Base-by-base conservation (phyloP, 2,888 invertebrate genomes). In the Drosophila longiperda region DNA sequence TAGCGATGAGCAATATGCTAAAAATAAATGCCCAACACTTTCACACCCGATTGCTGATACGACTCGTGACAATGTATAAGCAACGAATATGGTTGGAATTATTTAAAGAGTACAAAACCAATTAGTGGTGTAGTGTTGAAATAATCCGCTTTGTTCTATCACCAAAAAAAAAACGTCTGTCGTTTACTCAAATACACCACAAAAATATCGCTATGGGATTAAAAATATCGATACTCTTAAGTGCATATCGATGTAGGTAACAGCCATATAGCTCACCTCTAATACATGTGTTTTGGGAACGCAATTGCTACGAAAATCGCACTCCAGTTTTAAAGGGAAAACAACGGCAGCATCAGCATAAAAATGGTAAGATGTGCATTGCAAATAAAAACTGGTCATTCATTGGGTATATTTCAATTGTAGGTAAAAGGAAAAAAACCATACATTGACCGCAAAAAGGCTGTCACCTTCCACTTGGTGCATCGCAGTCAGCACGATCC, bases 401-500 rank as follows among this genome's bases (percentile, higher is more conserved):
- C 20, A 34, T n/a, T 15, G 8, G 20, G 1, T 23, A 0, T 12
- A 58, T 58, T 66, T 34, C 0, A 34, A 34, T 59, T 61, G 0
- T 34, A 93, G 93, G 93, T 87, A 0, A 93, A 93, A 70, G 80
- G 89, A 3, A 93, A 92, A 66, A 93, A 91, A 52, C 60, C 91
- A 91, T 99, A 98, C 91, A 98, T 99, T 87, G 97, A 98, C 91
- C 97, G 97, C 85, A 98, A 98, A 92, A 96, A 96, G 91, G 96
- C 98, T 0, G 96, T 98, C 29, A 98, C 97, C 0, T 99, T 99
- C 92, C 97, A 97, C 91, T 93, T 99, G 77, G 98, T 99, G 1
- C 98, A 99, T 91, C 95, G 99, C 91, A 98, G 98, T 90, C 99
- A 99, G 93, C 96, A 96, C 89, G 99, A 99, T 95, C 99, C 99